Percentiles rank a stretch among this genome's conserved stretches.
phyloP scores from a whole-genome alignment of 2,888 invertebrate species.

The Cataglyphis livida region DNA sequence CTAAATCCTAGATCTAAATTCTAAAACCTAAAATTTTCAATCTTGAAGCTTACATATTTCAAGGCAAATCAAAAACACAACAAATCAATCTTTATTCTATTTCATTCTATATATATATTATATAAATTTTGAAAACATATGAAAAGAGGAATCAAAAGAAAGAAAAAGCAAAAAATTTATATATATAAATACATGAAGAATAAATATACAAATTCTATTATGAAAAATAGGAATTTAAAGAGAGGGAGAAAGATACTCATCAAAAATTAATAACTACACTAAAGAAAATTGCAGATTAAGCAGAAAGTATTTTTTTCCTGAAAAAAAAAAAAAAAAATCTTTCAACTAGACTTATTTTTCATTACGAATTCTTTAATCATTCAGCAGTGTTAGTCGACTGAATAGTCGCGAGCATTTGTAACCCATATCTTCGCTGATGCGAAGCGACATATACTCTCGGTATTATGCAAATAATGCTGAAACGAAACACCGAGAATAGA shows the following conservation, averaged over 20 bases:
- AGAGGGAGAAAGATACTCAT: background rate
- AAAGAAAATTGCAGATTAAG: background rate
- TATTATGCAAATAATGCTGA: constrained; percentile 18
- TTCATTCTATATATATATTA: background rate
- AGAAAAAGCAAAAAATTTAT: background rate
- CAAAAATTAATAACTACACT: background rate
- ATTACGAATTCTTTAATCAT: background rate
- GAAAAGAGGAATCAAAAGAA: background rate
- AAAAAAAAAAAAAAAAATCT: background rate
- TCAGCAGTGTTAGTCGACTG: background rate
- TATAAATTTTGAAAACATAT: background rate
- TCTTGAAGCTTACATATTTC: too few relatives aligned
- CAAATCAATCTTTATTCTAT: too few relatives aligned
- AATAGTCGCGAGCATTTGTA: background rate
- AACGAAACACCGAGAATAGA: constrained; percentile 25
- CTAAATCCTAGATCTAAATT: too few relatives aligned
- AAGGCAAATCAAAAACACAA: too few relatives aligned
- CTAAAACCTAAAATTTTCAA: too few relatives aligned
- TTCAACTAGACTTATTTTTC: background rate
- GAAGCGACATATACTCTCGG: background rate
- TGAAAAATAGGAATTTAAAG: background rate
- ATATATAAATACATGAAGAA: background rate
- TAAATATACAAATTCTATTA: background rate
- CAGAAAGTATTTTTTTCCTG: background rate
- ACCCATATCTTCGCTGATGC: constrained; percentile 3